Conservation (phyloP, 2,888 invertebrate genomes). For the Erebia palarica region DNA sequence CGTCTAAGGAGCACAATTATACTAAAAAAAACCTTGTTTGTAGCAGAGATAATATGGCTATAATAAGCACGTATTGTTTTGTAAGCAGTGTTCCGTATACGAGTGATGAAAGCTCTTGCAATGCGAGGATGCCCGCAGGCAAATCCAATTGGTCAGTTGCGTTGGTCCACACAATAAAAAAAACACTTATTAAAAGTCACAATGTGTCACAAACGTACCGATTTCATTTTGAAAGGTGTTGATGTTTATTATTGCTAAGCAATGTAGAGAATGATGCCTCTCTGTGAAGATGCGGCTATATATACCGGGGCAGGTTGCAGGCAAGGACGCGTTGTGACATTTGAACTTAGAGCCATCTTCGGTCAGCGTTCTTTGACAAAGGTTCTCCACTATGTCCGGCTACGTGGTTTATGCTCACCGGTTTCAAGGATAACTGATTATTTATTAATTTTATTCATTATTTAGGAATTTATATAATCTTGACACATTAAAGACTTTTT, state of each 20-base stretch:
- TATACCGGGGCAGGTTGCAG: conserved; percentile 57
- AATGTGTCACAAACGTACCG: conserved; percentile 60
- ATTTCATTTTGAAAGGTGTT: conserved; percentile 71
- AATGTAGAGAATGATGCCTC: conserved; percentile 69
- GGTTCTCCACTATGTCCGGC: conserved; percentile 63
- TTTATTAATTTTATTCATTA: conserved; percentile 26
- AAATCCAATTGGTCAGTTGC: not conserved
- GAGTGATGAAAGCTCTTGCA: not conserved
- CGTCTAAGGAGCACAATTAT: not conserved
- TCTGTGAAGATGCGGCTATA: conserved; percentile 53
- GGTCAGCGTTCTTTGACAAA: conserved; percentile 51
- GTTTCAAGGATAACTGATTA: conserved; percentile 33
- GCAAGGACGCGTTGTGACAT: conserved; percentile 77
- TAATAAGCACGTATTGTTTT: not conserved
- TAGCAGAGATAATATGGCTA: not conserved
- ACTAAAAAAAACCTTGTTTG: not conserved
- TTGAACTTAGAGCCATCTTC: conserved; percentile 73
- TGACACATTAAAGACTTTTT: not conserved
- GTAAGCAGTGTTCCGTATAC: not conserved
- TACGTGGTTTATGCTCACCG: conserved; percentile 39
- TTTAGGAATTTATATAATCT: conserved; percentile 19
- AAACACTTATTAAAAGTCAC: conserved; percentile 9
- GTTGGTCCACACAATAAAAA: not conserved
- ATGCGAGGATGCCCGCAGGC: not conserved
- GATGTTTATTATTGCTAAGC: conserved; percentile 55